A percentile compares a stretch with the other conserved stretches of the same genome.
Evolutionary conservation across 1,140 invertebrate species (phyloP).

Genomic region (Hermetia illucens): DNA sequence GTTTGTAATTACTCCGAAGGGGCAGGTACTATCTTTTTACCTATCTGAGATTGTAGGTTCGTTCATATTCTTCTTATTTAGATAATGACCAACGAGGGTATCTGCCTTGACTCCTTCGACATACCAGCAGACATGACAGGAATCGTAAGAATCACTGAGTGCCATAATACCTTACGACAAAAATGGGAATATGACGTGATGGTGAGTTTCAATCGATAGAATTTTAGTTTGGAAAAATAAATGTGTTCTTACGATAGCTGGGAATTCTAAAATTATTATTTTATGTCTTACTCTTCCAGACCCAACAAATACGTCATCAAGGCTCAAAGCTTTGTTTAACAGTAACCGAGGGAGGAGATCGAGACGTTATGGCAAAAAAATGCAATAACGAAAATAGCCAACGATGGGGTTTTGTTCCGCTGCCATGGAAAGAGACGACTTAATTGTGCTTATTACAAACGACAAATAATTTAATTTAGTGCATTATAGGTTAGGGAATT

Average conservation of each 20-base stretch:
- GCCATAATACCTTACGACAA: conserved; percentile 16
- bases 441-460: no score
- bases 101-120: conserved; percentile 22
- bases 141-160: conserved; percentile 21
- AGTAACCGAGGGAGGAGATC: conserved; percentile 14
- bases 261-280: neutral
- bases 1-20: conserved; percentile 55
- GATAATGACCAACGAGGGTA: conserved; percentile 29
- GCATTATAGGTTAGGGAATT: no score
- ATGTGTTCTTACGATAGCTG: neutral
- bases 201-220: conserved; percentile 12
- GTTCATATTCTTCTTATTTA: neutral
- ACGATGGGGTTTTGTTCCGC: conserved; percentile 26
- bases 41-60: neutral
- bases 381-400: conserved; percentile 25
- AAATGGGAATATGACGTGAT: conserved; percentile 27
- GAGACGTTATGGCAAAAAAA: conserved; percentile 20
- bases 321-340: conserved; percentile 22
- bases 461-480: no score
- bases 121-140: conserved; percentile 20
- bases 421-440: conserved; percentile 29
- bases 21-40: conserved; percentile 15
- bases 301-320: conserved; percentile 25
- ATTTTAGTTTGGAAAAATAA: neutral
- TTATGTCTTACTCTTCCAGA: conserved; percentile 15